Conservation (phyloP, 2,888 invertebrate species). For the Perithous albicinctus region DNA sequence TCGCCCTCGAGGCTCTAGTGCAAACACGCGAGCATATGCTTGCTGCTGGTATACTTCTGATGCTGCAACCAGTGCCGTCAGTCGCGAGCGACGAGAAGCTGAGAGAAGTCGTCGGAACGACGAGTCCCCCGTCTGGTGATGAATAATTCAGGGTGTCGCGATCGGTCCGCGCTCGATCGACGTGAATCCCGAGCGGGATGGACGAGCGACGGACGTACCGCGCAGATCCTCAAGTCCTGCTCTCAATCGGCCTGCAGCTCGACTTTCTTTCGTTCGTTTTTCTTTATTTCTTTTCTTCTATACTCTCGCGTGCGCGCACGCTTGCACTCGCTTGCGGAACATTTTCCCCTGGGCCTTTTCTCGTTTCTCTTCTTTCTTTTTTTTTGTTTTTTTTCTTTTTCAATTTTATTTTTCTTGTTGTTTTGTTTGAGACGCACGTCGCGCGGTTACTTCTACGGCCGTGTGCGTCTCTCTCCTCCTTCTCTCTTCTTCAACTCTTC, state of each 20-base stretch:
- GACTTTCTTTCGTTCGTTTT: conserved; percentile 66
- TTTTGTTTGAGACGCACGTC: conserved; percentile 49
- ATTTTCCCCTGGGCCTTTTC: conserved; percentile 53
- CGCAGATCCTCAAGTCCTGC: conserved; percentile 77
- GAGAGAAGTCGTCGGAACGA: conserved; percentile 55
- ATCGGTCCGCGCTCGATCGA: conserved; percentile 61
- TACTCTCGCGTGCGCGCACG: conserved; percentile 26
- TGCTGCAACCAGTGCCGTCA: conserved; percentile 1
- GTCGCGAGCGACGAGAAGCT: conserved; percentile 52
- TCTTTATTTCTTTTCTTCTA: conserved; percentile 47
- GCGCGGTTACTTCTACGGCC: conserved; percentile 38
- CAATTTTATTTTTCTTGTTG: too few relatives aligned
- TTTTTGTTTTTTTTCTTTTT: too few relatives aligned
- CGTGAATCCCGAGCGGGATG: conserved; percentile 56
- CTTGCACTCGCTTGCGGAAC: conserved; percentile 36
- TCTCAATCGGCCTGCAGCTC: conserved; percentile 76
- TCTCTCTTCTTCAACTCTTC: conserved; percentile 22
- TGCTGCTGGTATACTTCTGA: conserved; percentile 44
- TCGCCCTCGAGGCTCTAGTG: conserved; percentile 46
- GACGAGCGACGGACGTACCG: conserved; percentile 64
- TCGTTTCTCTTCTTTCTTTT: conserved; percentile 1
- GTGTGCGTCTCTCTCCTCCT: conserved; percentile 10
- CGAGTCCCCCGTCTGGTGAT: conserved; percentile 73
- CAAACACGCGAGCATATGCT: conserved; percentile 61
- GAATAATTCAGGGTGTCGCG: conserved; percentile 82